Evolutionary conservation across 1,140 invertebrate species (phyloP).

Genomic region (Nephotettix cincticeps): DNA sequence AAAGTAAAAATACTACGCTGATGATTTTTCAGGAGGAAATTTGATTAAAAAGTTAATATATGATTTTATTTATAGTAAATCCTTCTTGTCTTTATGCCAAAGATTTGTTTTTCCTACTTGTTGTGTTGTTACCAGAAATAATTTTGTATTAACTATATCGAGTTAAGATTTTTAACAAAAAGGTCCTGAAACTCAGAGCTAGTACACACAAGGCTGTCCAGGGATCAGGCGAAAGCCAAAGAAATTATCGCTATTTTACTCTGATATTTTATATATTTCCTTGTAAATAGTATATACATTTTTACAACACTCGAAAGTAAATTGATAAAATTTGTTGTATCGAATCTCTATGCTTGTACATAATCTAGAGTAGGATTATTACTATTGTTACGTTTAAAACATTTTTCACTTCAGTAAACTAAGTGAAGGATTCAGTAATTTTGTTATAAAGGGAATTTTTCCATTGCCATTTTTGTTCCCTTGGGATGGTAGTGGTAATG

Average conservation of each 20-base stretch:
- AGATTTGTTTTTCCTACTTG: not conserved
- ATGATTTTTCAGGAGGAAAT: constrained; percentile 10
- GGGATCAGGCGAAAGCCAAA: constrained; percentile 22
- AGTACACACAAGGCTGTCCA: constrained; percentile 18
- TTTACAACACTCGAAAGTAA: constrained; percentile 27
- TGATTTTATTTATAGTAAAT: not conserved
- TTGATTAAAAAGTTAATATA: not conserved
- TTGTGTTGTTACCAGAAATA: not conserved
- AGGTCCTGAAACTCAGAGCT: constrained; percentile 12
- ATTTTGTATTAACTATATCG: constrained; percentile 12
- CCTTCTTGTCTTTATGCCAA: constrained; percentile 6
- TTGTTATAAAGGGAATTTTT: constrained; percentile 17
- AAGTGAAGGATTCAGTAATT: constrained; percentile 21
- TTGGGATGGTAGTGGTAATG: not conserved
- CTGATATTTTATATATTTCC: constrained; percentile 27
- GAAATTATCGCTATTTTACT: constrained; percentile 28
- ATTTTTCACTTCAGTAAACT: constrained; percentile 32
- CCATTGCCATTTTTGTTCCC: constrained; percentile 7
- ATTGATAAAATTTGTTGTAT: constrained; percentile 20
- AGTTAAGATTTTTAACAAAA: constrained; percentile 4
- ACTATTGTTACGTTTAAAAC: constrained; percentile 24
- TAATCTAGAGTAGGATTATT: constrained; percentile 27
- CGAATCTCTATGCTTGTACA: constrained; percentile 26
- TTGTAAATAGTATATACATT: constrained; percentile 34
- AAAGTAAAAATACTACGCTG: not conserved